These are phyloP conservation scores for Embiotoca jacksoni DNA, from an alignment of 2,113 vertebrate species.

Conservation along the genomic window DNA sequence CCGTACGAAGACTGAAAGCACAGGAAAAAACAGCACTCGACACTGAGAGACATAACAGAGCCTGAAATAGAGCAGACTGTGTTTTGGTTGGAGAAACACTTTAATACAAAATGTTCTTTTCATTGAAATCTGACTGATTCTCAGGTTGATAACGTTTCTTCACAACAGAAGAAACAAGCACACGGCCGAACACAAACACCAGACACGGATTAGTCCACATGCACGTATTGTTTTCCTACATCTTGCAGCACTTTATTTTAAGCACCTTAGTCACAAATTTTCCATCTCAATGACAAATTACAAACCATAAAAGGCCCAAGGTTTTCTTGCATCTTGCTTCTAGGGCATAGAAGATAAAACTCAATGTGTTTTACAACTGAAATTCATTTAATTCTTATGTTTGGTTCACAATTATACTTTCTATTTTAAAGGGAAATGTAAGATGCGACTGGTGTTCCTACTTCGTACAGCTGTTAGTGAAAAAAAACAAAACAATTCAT, in stretches of 20 bases:
- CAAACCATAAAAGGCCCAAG: not conserved
- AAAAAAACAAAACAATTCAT: constrained; percentile 12
- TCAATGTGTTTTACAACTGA: not conserved
- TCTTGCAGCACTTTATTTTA: not conserved
- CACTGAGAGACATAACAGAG: constrained; percentile 24
- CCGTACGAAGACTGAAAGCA: constrained; percentile 17
- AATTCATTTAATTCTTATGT: not conserved
- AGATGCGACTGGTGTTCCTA: not conserved
- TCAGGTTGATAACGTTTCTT: not conserved
- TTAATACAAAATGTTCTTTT: not conserved
- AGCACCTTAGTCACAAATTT: not conserved
- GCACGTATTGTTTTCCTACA: not conserved
- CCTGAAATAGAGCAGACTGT: constrained; percentile 41
- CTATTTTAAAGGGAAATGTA: not conserved
- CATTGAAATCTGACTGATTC: not conserved
- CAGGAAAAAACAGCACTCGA: constrained; percentile 8
- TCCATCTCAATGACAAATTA: not conserved
- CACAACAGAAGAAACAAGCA: constrained; percentile 5
- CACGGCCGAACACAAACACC: not conserved
- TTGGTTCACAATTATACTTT: not conserved
- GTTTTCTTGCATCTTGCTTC: not conserved
- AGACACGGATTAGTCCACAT: not conserved
- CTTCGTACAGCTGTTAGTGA: constrained; percentile 18
- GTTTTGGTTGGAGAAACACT: constrained; percentile 34
- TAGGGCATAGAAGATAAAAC: not conserved